Conservation (phyloP, 2,888 invertebrate species). For the Labia minor region DNA sequence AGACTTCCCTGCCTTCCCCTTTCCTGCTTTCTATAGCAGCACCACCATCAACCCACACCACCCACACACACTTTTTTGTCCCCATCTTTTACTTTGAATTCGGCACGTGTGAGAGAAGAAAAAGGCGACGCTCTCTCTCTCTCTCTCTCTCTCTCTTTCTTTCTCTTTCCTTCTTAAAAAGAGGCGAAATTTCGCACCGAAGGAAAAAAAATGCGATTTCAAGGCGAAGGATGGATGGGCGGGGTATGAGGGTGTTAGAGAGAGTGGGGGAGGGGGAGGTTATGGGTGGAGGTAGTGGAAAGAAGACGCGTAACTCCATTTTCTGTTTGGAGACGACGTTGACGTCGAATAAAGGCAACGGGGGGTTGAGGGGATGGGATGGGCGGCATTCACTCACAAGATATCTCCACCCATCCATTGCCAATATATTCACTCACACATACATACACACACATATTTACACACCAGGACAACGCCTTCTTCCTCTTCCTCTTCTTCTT, state of each 20-base stretch:
- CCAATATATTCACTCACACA: neutral
- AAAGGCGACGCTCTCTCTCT: neutral
- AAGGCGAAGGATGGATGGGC: neutral
- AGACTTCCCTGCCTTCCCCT: no score
- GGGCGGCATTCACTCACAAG: neutral
- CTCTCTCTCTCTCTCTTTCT: neutral
- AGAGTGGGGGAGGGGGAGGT: neutral
- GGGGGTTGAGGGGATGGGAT: neutral
- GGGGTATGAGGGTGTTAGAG: no score
- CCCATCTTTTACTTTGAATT: constrained; percentile 2
- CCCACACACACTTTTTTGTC: no score
- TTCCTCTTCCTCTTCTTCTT: neutral
- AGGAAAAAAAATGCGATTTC: neutral
- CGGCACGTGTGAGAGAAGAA: constrained; percentile 13
- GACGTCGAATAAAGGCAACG: neutral
- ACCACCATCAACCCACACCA: no score
- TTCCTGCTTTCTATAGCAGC: no score
- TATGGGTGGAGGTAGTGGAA: no score
- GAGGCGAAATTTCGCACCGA: neutral
- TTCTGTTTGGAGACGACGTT: constrained; percentile 13
- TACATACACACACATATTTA: neutral
- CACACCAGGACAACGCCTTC: neutral
- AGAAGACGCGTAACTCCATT: constrained; percentile 3
- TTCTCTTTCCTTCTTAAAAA: neutral
- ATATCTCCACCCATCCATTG: neutral